These are phyloP conservation scores for Ginglymostoma cirratum DNA, from an alignment of 2,113 vertebrate species.

Conservation along the genomic window DNA sequence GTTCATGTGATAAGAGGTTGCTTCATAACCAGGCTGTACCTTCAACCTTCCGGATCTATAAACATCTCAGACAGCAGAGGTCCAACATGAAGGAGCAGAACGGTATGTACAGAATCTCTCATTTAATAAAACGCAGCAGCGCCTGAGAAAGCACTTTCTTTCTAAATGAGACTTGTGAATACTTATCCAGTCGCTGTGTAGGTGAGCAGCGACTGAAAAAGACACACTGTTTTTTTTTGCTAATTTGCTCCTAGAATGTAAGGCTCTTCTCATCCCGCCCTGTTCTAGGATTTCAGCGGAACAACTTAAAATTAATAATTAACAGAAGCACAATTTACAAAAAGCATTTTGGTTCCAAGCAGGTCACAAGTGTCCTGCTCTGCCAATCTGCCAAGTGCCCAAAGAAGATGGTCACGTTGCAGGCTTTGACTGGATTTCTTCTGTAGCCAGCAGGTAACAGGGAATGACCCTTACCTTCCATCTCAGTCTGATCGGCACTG, in stretches of 20 bases:
- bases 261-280: background rate
- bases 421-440: background rate
- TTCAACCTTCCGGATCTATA: constrained; percentile 43
- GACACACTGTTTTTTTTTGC: background rate
- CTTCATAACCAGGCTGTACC: background rate
- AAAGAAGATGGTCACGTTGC: background rate
- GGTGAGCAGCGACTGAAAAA: background rate
- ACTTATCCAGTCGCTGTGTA: background rate
- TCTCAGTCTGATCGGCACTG: background rate
- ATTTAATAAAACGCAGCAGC: background rate
- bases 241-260: background rate
- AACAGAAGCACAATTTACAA: background rate
- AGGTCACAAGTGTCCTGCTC: background rate
- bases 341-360: background rate
- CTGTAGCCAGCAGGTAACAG: background rate
- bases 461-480: background rate
- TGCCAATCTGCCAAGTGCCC: background rate
- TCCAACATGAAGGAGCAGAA: background rate
- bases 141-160: background rate
- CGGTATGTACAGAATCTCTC: background rate
- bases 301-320: constrained; percentile 1
- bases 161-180: background rate
- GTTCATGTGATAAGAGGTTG: background rate
- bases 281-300: background rate
- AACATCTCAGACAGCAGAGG: background rate